Conservation (phyloP, 2,888 invertebrate genomes). For the Nephrotoma guestfalica region DNA sequence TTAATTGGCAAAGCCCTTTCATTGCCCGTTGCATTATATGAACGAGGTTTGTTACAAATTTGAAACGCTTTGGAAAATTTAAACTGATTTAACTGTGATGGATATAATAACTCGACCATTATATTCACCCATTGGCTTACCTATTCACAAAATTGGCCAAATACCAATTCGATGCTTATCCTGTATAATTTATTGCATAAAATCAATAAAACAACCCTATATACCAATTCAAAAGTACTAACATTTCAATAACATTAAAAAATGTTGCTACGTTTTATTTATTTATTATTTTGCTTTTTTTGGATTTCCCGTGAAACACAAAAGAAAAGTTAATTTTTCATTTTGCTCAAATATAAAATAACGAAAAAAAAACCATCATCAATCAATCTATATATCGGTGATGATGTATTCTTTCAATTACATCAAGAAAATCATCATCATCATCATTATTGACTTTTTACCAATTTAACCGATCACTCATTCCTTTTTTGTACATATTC, state of each 20-base stretch:
- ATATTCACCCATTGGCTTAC: too few relatives aligned
- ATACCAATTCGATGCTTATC: background rate
- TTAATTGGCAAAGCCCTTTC: too few relatives aligned
- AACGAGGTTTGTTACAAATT: too few relatives aligned
- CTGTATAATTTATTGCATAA: background rate
- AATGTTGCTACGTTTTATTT: background rate
- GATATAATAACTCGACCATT: too few relatives aligned
- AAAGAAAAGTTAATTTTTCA: background rate
- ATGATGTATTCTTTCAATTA: background rate
- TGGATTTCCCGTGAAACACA: background rate
- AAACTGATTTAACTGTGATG: too few relatives aligned
- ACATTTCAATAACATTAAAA: background rate
- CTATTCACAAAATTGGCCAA: too few relatives aligned
- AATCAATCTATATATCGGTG: background rate
- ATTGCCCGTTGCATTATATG: too few relatives aligned
- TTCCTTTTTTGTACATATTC: background rate
- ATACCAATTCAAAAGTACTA: background rate
- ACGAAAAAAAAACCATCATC: background rate
- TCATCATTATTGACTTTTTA: background rate
- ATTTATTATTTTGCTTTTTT: background rate
- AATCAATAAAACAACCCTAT: background rate
- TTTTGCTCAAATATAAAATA: background rate
- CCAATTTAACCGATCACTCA: background rate
- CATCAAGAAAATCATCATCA: background rate
- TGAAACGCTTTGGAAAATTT: too few relatives aligned